A percentile compares a stretch with the other conserved stretches of the same genome.
phyloP scores from a whole-genome alignment of 2,113 vertebrate genomes.

The Perca schrenkii region DNA sequence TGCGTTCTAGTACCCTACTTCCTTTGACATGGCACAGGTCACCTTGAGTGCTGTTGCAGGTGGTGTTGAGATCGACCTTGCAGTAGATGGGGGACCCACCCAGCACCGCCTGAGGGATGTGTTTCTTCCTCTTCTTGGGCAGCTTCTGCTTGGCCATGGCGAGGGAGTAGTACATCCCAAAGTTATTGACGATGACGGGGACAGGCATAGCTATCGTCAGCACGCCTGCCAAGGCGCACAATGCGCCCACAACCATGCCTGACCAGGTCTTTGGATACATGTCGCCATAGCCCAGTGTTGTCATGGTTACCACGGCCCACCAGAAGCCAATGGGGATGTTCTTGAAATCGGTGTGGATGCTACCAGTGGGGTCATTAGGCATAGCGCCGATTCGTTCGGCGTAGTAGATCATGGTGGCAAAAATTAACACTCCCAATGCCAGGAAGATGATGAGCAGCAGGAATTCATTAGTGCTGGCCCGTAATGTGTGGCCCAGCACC shows the following conservation, averaged over 20 bases:
- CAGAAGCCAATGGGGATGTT: conserved; percentile 99
- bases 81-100: conserved; percentile 92
- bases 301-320: conserved; percentile 99
- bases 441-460: conserved; percentile 98
- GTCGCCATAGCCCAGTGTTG: conserved; percentile 96
- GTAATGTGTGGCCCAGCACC: conserved; percentile 95
- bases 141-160: conserved; percentile 99
- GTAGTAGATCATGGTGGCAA: conserved; percentile 99
- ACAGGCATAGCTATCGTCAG: conserved; percentile 99
- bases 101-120: conserved; percentile 93
- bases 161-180: conserved; percentile 99
- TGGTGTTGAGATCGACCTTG: conserved; percentile 92
- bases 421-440: conserved; percentile 96
- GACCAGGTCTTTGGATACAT: conserved; percentile 99
- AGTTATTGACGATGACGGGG: conserved; percentile 99
- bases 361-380: conserved; percentile 93
- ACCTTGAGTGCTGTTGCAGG: conserved; percentile 94
- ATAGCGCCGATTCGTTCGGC: conserved; percentile 95
- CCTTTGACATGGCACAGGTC: conserved; percentile 91
- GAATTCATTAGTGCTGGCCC: conserved; percentile 97
- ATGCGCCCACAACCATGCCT: conserved; percentile 96
- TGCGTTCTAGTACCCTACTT: conserved; percentile 89
- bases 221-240: conserved; percentile 95
- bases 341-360: conserved; percentile 95
- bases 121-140: conserved; percentile 96